Percentiles rank a stretch among this genome's conserved stretches.
phyloP scores from a whole-genome alignment of 1,140 invertebrate genomes.

The Melanaphis sacchari region DNA sequence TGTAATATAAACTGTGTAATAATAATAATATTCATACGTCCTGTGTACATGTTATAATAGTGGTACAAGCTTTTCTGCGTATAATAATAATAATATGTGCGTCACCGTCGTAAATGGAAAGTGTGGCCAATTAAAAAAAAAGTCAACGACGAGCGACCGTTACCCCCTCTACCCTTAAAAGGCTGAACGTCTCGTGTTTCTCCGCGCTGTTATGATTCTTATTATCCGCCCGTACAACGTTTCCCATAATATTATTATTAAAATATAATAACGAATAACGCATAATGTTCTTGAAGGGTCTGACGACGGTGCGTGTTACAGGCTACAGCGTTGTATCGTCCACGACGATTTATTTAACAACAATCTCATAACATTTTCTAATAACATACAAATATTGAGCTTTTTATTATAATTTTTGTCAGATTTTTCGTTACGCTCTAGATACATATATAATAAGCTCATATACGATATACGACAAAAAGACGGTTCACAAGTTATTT shows the following conservation, averaged over 20 bases:
- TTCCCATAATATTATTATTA: not conserved
- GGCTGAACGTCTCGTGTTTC: not conserved
- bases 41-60: too few relatives aligned
- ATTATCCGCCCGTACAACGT: not conserved
- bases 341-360: not conserved
- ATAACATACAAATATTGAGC: not conserved
- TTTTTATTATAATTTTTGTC: not conserved
- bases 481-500: too few relatives aligned
- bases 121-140: constrained; percentile 4
- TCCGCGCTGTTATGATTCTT: not conserved
- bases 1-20: not conserved
- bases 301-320: not conserved
- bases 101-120: not conserved
- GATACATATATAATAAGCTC: too few relatives aligned
- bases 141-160: not conserved
- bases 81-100: not conserved
- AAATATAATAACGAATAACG: not conserved
- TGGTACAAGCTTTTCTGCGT: not conserved
- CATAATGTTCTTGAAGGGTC: not conserved
- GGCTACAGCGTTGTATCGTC: not conserved
- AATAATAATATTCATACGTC: not conserved
- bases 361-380: not conserved
- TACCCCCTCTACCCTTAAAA: not conserved
- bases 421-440: not conserved
- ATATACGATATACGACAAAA: too few relatives aligned